These are phyloP conservation scores for Cirrhinus mrigala DNA, from an alignment of 2,797 vertebrate species.

Conservation along the genomic window DNA sequence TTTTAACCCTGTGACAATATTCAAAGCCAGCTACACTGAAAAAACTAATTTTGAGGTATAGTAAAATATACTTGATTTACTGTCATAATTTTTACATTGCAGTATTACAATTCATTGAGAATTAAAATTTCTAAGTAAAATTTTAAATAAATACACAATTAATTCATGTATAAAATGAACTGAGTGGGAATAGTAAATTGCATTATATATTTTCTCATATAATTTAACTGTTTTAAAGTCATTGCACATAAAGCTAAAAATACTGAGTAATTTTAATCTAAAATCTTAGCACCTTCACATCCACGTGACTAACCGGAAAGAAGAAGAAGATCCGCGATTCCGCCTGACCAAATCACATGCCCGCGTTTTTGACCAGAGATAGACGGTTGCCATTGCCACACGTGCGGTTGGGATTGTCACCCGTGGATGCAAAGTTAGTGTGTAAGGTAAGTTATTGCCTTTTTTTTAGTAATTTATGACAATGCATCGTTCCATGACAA, in stretches of 20 bases:
- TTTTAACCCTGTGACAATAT: background rate
- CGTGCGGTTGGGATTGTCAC: too few relatives aligned
- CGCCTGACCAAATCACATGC: background rate
- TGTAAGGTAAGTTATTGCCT: too few relatives aligned
- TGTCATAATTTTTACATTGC: too few relatives aligned
- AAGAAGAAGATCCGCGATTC: too few relatives aligned
- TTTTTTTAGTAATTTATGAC: too few relatives aligned
- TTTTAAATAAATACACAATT: slow-evolving; percentile 11
- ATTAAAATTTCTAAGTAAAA: slow-evolving; percentile 45
- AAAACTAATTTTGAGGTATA: too few relatives aligned
- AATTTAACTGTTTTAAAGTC: slow-evolving; percentile 42
- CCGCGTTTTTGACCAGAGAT: background rate
- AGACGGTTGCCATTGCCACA: too few relatives aligned
- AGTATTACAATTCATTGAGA: slow-evolving; percentile 28
- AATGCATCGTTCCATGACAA: too few relatives aligned
- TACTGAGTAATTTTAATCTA: background rate
- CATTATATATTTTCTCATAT: slow-evolving; percentile 40
- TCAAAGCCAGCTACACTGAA: background rate
- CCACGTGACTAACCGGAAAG: background rate
- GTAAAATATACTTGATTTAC: too few relatives aligned
- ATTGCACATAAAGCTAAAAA: slow-evolving; percentile 44
- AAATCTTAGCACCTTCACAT: background rate
- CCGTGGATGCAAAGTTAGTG: too few relatives aligned
- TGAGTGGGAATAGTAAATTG: slow-evolving; percentile 45
- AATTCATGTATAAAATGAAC: slow-evolving; percentile 44